Conservation (phyloP, 30 jellyfish, hydroid and myxozoan genomes). For the Cassiopea xamachana region DNA sequence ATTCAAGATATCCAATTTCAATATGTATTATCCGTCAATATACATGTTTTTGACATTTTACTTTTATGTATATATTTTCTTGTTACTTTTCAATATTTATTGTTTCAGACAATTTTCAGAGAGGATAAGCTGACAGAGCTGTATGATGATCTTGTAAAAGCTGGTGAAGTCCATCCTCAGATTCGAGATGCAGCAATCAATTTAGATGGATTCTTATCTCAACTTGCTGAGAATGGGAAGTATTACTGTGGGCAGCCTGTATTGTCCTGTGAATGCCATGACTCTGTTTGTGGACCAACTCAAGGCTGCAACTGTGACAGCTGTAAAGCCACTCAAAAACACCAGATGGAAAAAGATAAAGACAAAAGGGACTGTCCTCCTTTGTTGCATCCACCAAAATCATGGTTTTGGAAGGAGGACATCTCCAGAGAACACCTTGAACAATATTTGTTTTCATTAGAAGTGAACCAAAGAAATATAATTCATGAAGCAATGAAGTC, state of each 20-base stretch:
- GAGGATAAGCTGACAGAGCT: slow-evolving; percentile 45
- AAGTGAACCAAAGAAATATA: slow-evolving; percentile 61
- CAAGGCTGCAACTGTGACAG: slow-evolving; percentile 87
- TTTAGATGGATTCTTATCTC: slow-evolving; percentile 78
- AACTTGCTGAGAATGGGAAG: slow-evolving; percentile 83
- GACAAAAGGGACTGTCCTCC: slow-evolving; percentile 53
- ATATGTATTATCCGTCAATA: too few relatives aligned
- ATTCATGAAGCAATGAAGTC: slow-evolving; percentile 65
- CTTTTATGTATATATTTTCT: background rate
- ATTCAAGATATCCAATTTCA: too few relatives aligned
- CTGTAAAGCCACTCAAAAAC: slow-evolving; percentile 69
- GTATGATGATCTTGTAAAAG: slow-evolving; percentile 32
- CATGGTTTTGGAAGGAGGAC: slow-evolving; percentile 89
- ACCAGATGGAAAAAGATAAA: slow-evolving; percentile 53
- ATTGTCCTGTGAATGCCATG: slow-evolving; percentile 85
- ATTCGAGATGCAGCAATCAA: slow-evolving; percentile 61
- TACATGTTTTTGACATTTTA: too few relatives aligned
- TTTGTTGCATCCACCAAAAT: slow-evolving; percentile 67
- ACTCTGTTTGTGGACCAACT: slow-evolving; percentile 84
- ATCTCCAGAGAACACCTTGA: slow-evolving; percentile 65
- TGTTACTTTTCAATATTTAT: background rate
- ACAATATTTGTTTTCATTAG: slow-evolving; percentile 51
- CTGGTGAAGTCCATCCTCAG: slow-evolving; percentile 61
- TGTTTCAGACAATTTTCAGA: slow-evolving; percentile 48
- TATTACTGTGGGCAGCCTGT: slow-evolving; percentile 84